phyloP scores from a whole-genome alignment of 2,888 invertebrate species.

The Drosophila paracracens region DNA sequence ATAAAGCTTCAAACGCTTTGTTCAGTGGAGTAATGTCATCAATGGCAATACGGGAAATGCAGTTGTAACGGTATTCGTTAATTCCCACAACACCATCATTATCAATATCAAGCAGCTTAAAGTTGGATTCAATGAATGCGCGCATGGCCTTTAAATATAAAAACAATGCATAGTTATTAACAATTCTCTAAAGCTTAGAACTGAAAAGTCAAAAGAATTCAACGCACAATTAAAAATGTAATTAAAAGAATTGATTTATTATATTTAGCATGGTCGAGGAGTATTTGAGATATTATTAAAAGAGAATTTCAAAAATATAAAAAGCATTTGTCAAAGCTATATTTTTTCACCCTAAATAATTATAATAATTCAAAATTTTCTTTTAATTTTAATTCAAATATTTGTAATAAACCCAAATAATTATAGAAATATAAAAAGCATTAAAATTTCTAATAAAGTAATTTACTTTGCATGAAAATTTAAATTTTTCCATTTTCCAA shows the following conservation, averaged over 20 bases:
- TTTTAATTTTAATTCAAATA: background rate
- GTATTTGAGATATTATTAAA: background rate
- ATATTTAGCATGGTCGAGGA: background rate
- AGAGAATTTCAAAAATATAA: background rate
- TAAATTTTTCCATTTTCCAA: background rate
- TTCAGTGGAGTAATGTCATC: constrained; percentile 91
- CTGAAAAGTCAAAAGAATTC: background rate
- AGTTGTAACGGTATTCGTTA: constrained; percentile 93
- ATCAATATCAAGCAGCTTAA: constrained; percentile 92
- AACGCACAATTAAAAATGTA: background rate
- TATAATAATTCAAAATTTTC: background rate
- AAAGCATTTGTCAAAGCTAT: background rate
- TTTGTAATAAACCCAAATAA: background rate
- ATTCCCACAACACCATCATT: constrained; percentile 91
- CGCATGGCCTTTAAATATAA: constrained; percentile 88
- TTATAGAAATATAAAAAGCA: background rate
- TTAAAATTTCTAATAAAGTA: background rate
- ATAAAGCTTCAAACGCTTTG: constrained; percentile 90
- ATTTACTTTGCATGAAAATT: background rate
- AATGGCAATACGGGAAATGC: constrained; percentile 92
- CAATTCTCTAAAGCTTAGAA: background rate
- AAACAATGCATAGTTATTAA: constrained; percentile 1
- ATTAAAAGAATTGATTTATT: background rate
- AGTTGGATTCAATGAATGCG: constrained; percentile 93
- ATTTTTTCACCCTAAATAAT: background rate